These are phyloP conservation scores for Chaitophorus viminalis DNA, from an alignment of 2,888 invertebrate genomes.

Conservation along the genomic window DNA sequence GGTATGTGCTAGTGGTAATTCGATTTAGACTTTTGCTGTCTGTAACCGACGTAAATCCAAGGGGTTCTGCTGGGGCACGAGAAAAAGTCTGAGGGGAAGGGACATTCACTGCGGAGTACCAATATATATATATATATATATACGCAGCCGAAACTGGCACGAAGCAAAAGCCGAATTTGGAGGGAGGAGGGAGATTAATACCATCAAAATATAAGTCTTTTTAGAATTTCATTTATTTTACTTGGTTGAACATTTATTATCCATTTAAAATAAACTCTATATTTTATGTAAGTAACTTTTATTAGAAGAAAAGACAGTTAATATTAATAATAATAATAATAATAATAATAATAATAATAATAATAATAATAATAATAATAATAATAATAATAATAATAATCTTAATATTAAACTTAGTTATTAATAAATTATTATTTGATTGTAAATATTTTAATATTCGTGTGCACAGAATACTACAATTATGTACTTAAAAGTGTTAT, in stretches of 20 bases:
- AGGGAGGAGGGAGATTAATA: constrained; percentile 27
- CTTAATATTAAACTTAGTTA: background rate
- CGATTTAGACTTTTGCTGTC: constrained; percentile 60
- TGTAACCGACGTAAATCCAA: constrained; percentile 42
- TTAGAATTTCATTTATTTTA: constrained; percentile 46
- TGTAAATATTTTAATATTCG: background rate
- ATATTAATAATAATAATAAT: background rate
- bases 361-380: background rate
- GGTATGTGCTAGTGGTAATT: constrained; percentile 28
- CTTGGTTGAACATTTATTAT: constrained; percentile 37
- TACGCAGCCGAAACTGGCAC: background rate
- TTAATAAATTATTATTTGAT: background rate
- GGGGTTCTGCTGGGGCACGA: background rate
- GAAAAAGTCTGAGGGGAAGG: constrained; percentile 31
- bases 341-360: background rate
- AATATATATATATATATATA: background rate
- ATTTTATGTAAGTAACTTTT: background rate
- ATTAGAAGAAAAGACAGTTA: background rate
- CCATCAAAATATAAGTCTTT: constrained; percentile 41
- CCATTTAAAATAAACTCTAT: constrained; percentile 32
- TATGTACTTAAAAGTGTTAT: too few relatives aligned
- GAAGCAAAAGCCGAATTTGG: constrained; percentile 31
- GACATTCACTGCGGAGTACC: constrained; percentile 18
- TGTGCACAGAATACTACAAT: too few relatives aligned
- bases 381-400: background rate